phyloP scores from a whole-genome alignment of 2,113 vertebrate species.

The Pimephales promelas region DNA sequence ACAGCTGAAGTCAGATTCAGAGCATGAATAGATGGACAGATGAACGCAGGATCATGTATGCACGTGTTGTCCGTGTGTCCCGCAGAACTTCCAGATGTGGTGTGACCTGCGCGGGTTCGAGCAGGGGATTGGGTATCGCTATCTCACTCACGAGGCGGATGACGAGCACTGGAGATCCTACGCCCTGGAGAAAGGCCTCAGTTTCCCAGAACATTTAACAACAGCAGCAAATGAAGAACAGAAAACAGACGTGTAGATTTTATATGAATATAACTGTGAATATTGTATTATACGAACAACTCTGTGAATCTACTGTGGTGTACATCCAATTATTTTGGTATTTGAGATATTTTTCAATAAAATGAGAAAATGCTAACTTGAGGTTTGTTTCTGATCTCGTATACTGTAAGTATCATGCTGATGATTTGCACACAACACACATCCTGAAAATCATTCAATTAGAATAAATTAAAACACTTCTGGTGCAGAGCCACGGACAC shows the following conservation, averaged over 20 bases:
- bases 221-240: conserved; percentile 1
- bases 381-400: neutral
- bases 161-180: conserved; percentile 67
- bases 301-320: neutral
- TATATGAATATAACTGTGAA: neutral
- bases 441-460: too few species aligned
- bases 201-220: conserved; percentile 61
- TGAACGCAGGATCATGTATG: neutral
- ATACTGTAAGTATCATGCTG: neutral
- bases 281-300: conserved; percentile 21
- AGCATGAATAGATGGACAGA: neutral
- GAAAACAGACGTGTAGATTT: conserved; percentile 5
- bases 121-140: conserved; percentile 66
- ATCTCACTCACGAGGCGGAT: conserved; percentile 73
- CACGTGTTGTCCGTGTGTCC: neutral
- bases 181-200: conserved; percentile 61
- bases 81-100: conserved; percentile 78
- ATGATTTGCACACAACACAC: too few species aligned
- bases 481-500: too few species aligned
- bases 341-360: conserved; percentile 4
- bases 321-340: neutral
- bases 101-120: conserved; percentile 76
- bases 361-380: neutral
- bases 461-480: too few species aligned
- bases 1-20: neutral